Evolutionary conservation across 2,113 vertebrate genomes (phyloP).

Genomic region (Trogon melanurus): DNA sequence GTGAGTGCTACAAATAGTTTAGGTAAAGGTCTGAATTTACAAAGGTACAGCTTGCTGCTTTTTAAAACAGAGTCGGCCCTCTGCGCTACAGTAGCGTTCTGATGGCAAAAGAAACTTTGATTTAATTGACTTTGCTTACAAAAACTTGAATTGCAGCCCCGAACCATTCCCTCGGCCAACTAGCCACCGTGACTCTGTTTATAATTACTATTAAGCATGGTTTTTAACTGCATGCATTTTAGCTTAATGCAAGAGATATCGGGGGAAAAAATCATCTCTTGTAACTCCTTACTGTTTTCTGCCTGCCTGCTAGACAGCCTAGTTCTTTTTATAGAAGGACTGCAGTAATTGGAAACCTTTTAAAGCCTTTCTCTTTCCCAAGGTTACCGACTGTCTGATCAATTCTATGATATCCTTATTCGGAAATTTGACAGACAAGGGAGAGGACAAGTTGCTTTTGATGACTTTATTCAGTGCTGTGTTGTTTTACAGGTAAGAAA

Average conservation of each 20-base stretch:
- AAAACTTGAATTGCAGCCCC: background rate
- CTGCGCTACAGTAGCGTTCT: fast-evolving
- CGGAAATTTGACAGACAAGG: conserved; percentile 97
- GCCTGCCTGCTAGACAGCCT: background rate
- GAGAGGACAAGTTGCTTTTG: conserved; percentile 94
- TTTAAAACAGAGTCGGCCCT: background rate
- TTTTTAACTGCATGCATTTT: background rate
- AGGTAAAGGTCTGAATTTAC: background rate
- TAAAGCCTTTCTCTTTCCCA: conserved; percentile 37
- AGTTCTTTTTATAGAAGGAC: background rate
- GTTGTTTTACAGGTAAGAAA: conserved; percentile 92
- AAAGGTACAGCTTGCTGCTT: background rate
- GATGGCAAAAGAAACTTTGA: background rate
- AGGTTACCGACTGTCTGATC: conserved; percentile 97
- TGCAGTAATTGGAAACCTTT: background rate
- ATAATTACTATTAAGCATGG: background rate
- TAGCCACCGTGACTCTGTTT: background rate
- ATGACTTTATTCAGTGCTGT: conserved; percentile 99
- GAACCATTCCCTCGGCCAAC: background rate
- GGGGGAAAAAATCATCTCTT: background rate
- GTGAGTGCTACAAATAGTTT: fast-evolving
- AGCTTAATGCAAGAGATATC: background rate
- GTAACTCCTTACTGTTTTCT: background rate
- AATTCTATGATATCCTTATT: conserved; percentile 95
- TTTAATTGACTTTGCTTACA: background rate